Base-by-base conservation (phyloP, 2,888 invertebrate genomes). In the Drosophila buzzatii region DNA sequence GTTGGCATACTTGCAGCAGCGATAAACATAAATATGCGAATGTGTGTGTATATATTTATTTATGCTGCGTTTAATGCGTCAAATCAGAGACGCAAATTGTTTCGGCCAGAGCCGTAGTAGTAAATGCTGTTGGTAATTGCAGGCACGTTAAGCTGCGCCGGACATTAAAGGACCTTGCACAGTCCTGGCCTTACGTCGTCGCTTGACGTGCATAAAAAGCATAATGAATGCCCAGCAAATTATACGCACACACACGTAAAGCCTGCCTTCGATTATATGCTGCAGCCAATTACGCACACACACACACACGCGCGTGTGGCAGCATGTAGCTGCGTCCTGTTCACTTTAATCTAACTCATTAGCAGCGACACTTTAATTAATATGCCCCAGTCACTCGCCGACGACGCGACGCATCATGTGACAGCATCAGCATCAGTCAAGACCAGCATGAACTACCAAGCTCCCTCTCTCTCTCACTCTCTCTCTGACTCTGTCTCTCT, bases 321-420 rank as follows among this genome's bases (percentile, higher is more conserved):
- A 20, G 14, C 23, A 5, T n/a, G 27, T 52, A 51, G 67, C 41
- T 31, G 57, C 56, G 44, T 65, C 53, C 65, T 66, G 49, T 44
- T 39, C 52, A 59, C 79, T 81, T 84, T 86, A 86, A 84, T 86
- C 84, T 82, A 82, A 82, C 86, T 86, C 86, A 84, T 84, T 84
- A 84, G 84, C 86, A 73, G 66, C 78, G 84, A 72, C 84, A 84
- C 84, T 85, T 86, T 84, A 84, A 84, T 84, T 86, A 86, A 84
- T 84, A 83, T 73, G 77, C 68, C 73, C 57, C 42, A 55, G 45
- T 42, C 51, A 39, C 33, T 44, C 45, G 44, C 44, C 8, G 45
- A 37, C 35, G 45, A 60, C 23, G 56, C 45, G 44, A 57, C 41
- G 56, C 45, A 37, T 66, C 64, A 79, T 55, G 64, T 67, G 74